Conservation (phyloP, 2,113 vertebrate genomes). For the Cettia cetti region DNA sequence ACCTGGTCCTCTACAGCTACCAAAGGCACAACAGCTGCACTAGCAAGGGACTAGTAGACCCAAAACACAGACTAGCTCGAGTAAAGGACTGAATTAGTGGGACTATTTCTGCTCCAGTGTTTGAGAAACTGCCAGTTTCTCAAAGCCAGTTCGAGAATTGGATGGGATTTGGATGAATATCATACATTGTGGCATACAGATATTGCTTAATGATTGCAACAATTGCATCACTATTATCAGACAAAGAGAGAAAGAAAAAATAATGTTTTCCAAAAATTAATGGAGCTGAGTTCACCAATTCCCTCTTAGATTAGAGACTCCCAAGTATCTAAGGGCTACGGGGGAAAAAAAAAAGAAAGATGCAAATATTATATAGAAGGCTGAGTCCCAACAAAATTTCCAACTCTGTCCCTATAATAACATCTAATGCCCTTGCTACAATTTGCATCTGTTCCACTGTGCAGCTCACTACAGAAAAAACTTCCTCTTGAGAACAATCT, state of each 20-base stretch:
- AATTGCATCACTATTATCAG: neutral
- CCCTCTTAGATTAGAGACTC: constrained; percentile 1
- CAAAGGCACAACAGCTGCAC: neutral
- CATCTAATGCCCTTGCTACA: constrained; percentile 43
- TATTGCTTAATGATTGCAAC: neutral
- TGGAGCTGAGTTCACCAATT: constrained; percentile 31
- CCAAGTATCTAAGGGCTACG: neutral
- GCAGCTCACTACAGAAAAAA: constrained; percentile 13
- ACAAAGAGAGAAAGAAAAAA: neutral
- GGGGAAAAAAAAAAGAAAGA: too few relatives aligned
- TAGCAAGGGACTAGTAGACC: neutral
- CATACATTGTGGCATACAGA: neutral
- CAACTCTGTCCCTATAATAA: constrained; percentile 30
- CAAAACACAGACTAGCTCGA: neutral
- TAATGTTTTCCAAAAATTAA: constrained; percentile 27
- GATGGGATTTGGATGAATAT: neutral
- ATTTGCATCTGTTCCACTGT: constrained; percentile 45
- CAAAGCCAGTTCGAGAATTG: neutral
- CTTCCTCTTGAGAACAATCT: constrained; percentile 52
- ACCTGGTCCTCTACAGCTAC: neutral
- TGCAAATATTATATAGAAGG: neutral
- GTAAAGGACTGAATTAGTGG: neutral
- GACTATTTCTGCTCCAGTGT: neutral
- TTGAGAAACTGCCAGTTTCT: too few relatives aligned
- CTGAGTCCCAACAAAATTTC: constrained; percentile 36